Percentiles rank a stretch among this genome's conserved stretches.
Evolutionary conservation across 2,888 invertebrate genomes (phyloP).

Genomic region (Anthophora plumipes): DNA sequence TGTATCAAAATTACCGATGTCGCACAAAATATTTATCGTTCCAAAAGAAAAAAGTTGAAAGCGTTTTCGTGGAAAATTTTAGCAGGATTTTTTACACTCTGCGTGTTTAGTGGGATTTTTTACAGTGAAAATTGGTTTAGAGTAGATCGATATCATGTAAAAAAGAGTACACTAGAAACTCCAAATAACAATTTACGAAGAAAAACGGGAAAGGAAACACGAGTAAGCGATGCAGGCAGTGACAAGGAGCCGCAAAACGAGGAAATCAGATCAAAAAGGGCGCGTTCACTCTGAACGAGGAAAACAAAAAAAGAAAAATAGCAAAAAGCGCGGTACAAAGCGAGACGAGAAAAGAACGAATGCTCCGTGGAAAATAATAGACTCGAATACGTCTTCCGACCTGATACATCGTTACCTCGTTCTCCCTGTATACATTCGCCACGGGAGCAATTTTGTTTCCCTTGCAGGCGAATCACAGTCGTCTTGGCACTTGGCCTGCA

Average conservation of each 20-base stretch:
- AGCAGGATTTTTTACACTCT: too few relatives aligned
- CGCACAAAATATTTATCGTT: too few relatives aligned
- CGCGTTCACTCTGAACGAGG: conserved; percentile 1
- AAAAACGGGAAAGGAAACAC: conserved; percentile 5
- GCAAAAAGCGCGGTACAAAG: neutral
- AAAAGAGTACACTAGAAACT: neutral
- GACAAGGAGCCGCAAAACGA: conserved; percentile 5
- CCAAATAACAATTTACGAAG: conserved; percentile 7
- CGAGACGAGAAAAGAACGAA: conserved; percentile 17
- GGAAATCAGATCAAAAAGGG: conserved; percentile 39
- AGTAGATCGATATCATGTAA: neutral
- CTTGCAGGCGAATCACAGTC: conserved; percentile 38
- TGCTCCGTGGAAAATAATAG: conserved; percentile 55
- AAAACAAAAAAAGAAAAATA: neutral
- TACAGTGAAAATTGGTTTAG: neutral
- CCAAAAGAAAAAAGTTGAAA: too few relatives aligned
- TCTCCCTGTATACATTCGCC: conserved; percentile 28
- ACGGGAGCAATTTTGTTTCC: conserved; percentile 26
- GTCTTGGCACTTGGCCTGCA: conserved; percentile 62
- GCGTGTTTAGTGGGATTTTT: too few relatives aligned
- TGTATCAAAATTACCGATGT: too few relatives aligned
- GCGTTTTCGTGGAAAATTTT: too few relatives aligned
- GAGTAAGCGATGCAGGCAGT: neutral
- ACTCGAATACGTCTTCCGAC: conserved; percentile 48
- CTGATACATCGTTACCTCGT: conserved; percentile 46